Evolutionary conservation across 2,113 vertebrate genomes (phyloP).

Genomic region (Nycticorax nycticorax): DNA sequence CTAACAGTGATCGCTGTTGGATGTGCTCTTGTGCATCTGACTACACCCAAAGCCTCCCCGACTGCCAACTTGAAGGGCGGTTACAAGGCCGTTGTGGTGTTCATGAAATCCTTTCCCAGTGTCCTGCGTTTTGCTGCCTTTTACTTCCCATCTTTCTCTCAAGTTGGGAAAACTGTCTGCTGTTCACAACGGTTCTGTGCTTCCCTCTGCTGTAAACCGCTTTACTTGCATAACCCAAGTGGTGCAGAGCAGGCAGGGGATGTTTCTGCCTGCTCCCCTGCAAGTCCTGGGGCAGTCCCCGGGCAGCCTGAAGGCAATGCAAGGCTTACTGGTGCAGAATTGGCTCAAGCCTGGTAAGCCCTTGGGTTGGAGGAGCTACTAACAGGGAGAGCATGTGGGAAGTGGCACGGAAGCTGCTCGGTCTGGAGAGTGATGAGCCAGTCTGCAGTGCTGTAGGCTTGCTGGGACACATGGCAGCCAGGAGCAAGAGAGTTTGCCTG

Average conservation of each 20-base stretch:
- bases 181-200: neutral
- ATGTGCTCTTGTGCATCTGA: neutral
- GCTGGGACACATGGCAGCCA: constrained; percentile 24
- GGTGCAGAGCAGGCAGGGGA: neutral
- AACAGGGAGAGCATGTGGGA: neutral
- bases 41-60: neutral
- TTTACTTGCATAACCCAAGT: neutral
- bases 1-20: neutral
- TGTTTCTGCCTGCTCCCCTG: accelerated
- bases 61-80: neutral
- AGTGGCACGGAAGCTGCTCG: accelerated
- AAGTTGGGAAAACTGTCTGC: neutral
- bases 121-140: neutral
- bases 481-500: neutral
- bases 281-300: no score
- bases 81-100: neutral
- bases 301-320: neutral
- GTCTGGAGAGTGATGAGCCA: accelerated
- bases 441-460: neutral
- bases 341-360: neutral
- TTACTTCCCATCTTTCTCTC: neutral
- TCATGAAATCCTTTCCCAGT: neutral
- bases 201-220: neutral
- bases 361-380: neutral
- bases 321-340: neutral